Conservation (phyloP, 35 echinoderm and acorn worm genomes). For the Lytechinus pictus region DNA sequence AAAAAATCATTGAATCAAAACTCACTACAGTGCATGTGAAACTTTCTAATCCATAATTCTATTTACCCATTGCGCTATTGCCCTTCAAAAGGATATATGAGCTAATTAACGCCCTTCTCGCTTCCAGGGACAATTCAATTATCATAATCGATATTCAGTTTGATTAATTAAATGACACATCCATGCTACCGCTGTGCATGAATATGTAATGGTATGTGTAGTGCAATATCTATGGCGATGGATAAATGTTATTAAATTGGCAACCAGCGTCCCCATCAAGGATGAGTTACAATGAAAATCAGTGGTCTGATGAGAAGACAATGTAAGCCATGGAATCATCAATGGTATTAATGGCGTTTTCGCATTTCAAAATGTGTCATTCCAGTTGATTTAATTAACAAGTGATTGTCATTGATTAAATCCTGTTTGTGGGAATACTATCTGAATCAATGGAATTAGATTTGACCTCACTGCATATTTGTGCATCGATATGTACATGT, state of each 20-base stretch:
- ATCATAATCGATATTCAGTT: background rate
- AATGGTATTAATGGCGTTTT: background rate
- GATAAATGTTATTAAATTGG: background rate
- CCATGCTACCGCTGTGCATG: background rate
- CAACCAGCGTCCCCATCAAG: background rate
- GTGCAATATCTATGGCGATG: background rate
- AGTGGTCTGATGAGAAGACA: background rate
- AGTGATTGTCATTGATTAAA: background rate
- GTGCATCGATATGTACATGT: no score
- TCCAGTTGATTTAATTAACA: background rate
- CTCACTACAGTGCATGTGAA: no score
- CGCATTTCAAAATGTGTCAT: background rate
- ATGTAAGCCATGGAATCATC: background rate
- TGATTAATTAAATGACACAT: background rate
- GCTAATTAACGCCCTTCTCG: no score
- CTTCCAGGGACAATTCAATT: background rate
- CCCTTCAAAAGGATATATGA: no score
- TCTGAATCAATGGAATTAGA: no score
- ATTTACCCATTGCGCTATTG: no score
- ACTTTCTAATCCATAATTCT: no score
- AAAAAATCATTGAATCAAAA: no score
- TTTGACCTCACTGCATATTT: no score
- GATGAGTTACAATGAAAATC: background rate
- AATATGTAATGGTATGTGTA: background rate
- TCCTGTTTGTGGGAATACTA: no score